These are phyloP conservation scores for Penaeus monodon DNA, from an alignment of 2,888 invertebrate species.

Conservation along the genomic window DNA sequence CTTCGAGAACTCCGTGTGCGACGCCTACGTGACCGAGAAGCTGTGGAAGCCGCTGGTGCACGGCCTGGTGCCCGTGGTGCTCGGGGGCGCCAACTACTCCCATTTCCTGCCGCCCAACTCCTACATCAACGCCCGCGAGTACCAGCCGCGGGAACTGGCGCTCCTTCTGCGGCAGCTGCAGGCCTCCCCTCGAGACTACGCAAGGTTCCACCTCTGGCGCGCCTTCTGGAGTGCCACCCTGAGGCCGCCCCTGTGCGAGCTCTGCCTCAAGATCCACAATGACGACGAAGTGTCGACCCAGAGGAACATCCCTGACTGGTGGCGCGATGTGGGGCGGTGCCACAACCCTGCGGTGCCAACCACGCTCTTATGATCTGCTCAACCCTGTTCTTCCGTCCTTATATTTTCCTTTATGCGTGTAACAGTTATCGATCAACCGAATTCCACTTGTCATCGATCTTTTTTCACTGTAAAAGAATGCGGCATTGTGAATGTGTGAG, in stretches of 20 bases:
- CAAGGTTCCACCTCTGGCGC: conserved; percentile 43
- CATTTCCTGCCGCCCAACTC: conserved; percentile 42
- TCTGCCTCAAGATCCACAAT: conserved; percentile 35
- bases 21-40: conserved; percentile 48
- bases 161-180: conserved; percentile 15
- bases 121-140: conserved; percentile 46
- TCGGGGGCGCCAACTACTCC: conserved; percentile 50
- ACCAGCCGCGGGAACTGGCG: conserved; percentile 27
- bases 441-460: too few species aligned
- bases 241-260: conserved; percentile 44
- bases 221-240: conserved; percentile 43
- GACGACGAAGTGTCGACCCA: neutral
- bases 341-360: neutral
- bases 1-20: conserved; percentile 49
- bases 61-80: conserved; percentile 49
- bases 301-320: conserved; percentile 39
- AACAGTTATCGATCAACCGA: too few species aligned
- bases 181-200: conserved; percentile 31
- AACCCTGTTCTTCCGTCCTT: neutral
- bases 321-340: conserved; percentile 29
- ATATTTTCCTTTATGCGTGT: neutral
- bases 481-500: too few species aligned
- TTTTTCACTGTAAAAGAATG: too few species aligned
- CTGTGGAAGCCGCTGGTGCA: conserved; percentile 42
- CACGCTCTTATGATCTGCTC: neutral